Percentiles rank a stretch among this genome's conserved stretches.
Evolutionary conservation across 2,797 vertebrate genomes (phyloP).

Genomic region (Pipistrellus pipistrellus): DNA sequence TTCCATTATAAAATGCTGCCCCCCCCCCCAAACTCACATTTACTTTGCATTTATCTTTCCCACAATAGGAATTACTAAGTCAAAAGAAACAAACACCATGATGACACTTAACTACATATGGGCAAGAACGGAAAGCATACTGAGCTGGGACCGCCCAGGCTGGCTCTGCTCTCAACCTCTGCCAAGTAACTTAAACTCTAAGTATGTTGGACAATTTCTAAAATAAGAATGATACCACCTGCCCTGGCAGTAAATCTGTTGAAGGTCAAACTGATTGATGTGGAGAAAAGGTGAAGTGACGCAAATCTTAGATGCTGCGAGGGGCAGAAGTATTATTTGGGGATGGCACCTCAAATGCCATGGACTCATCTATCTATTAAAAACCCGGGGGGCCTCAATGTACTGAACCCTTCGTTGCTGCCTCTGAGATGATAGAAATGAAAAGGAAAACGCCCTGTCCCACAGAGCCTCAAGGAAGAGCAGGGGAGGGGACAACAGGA

Average conservation of each 20-base stretch:
- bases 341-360: conserved; percentile 49
- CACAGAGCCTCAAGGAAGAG: not conserved
- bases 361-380: conserved; percentile 63
- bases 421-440: not conserved
- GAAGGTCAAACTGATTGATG: conserved; percentile 51
- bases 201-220: conserved; percentile 70
- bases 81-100: not conserved
- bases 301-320: not conserved
- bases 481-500: fast-evolving
- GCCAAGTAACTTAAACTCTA: conserved; percentile 58
- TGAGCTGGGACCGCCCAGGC: not conserved
- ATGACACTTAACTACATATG: not conserved
- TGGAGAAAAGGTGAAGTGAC: conserved; percentile 27
- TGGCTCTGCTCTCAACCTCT: not conserved
- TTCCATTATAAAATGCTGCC: conserved; percentile 9
- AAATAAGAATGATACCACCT: conserved; percentile 66
- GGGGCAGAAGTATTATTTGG: not conserved
- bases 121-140: not conserved
- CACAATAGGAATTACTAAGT: not conserved
- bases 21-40: not conserved
- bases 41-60: conserved; percentile 18
- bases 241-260: conserved; percentile 48
- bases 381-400: conserved; percentile 31
- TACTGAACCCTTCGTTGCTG: not conserved
- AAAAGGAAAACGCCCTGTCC: not conserved